Conservation (phyloP, 2,797 vertebrate species). For the Schizothorax lantsangensis region DNA sequence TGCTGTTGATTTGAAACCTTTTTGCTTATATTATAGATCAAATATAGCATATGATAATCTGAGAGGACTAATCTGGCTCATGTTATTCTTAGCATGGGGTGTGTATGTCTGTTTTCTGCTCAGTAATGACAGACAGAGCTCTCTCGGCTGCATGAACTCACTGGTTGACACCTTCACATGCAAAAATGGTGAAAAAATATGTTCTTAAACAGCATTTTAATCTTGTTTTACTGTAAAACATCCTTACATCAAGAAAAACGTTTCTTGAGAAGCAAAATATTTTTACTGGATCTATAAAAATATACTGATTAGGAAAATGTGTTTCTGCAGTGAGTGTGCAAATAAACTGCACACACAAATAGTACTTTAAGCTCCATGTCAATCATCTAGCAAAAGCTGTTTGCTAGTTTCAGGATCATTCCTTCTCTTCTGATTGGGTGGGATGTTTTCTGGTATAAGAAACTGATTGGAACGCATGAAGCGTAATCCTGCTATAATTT, state of each 20-base stretch:
- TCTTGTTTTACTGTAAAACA: not conserved
- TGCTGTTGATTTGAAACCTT: not conserved
- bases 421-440: slow-evolving; percentile 7
- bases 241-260: not conserved
- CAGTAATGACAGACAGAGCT: slow-evolving; percentile 35
- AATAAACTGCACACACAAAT: not conserved
- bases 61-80: slow-evolving; percentile 36
- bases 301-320: not conserved
- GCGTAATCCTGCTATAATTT: slow-evolving; percentile 12
- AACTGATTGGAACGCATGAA: slow-evolving; percentile 16
- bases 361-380: slow-evolving; percentile 1
- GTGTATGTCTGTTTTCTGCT: slow-evolving; percentile 30
- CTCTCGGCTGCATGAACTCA: slow-evolving; percentile 22
- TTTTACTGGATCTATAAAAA: not conserved
- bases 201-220: not conserved
- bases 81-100: slow-evolving; percentile 49
- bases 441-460: slow-evolving; percentile 4
- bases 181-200: not conserved
- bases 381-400: slow-evolving; percentile 3
- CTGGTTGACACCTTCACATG: slow-evolving; percentile 22
- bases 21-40: slow-evolving; percentile 6
- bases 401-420: slow-evolving; percentile 4
- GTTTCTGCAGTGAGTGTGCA: not conserved
- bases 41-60: slow-evolving; percentile 36
- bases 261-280: not conserved